Conservation (phyloP, 2,797 vertebrate species). For the Manis pentadactyla region DNA sequence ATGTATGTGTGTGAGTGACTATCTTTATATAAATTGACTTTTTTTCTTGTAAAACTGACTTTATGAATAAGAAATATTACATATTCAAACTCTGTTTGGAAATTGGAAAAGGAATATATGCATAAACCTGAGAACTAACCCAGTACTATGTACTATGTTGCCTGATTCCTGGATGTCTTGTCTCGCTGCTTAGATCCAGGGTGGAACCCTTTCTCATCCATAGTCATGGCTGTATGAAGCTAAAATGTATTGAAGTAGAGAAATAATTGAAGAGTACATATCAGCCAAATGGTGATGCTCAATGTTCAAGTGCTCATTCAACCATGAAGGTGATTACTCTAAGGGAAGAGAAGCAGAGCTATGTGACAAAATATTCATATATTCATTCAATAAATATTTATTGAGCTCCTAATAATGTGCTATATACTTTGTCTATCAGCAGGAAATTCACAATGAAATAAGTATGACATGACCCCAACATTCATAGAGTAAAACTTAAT, state of each 20-base stretch:
- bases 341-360: not conserved
- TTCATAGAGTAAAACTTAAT: not conserved
- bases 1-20: not conserved
- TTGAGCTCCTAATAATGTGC: not conserved
- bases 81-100: not conserved
- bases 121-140: not conserved
- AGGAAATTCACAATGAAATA: not conserved
- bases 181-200: not conserved
- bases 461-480: not conserved
- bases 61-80: not conserved
- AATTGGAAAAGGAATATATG: not conserved
- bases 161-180: not conserved
- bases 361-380: not conserved
- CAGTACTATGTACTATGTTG: not conserved
- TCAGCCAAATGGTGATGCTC: not conserved
- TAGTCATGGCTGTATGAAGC: not conserved
- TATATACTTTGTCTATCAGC: not conserved
- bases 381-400: not conserved
- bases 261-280: not conserved
- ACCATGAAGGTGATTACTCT: not conserved
- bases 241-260: not conserved
- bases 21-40: not conserved
- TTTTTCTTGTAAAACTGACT: not conserved
- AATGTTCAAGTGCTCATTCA: not conserved
- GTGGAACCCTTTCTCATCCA: not conserved